Conservation (phyloP, 1,140 invertebrate genomes). For the Dermatophagoides farinae region DNA sequence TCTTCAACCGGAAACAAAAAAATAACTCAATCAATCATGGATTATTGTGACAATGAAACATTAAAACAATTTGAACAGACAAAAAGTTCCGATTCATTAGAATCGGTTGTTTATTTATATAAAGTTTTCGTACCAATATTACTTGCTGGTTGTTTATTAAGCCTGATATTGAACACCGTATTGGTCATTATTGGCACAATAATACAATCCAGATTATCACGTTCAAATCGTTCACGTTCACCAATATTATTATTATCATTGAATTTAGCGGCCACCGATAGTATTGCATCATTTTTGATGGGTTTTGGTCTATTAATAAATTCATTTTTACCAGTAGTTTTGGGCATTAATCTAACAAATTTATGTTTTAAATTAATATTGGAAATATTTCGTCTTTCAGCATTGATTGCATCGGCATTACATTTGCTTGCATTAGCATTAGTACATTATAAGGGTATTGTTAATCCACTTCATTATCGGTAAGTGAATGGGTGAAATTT, state of each 20-base stretch:
- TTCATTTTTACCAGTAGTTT: conserved; percentile 27
- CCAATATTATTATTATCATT: conserved; percentile 38
- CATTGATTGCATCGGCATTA: conserved; percentile 36
- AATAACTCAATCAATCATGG: not conserved
- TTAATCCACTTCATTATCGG: conserved; percentile 39
- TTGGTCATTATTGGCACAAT: conserved; percentile 4
- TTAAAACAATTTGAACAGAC: not conserved
- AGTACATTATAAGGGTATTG: conserved; percentile 43
- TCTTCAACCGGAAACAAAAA: too few relatives aligned
- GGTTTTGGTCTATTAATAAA: conserved; percentile 34
- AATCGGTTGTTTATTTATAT: conserved; percentile 16
- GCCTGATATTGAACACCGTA: conserved; percentile 9
- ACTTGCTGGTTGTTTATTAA: conserved; percentile 9
- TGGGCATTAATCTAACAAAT: conserved; percentile 16
- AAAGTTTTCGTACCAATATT: conserved; percentile 7
- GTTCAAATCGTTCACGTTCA: conserved; percentile 20
- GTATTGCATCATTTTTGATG: conserved; percentile 32
- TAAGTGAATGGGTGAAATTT: conserved; percentile 6
- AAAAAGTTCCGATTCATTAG: not conserved
- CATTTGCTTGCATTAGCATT: conserved; percentile 42
- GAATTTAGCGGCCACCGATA: conserved; percentile 38
- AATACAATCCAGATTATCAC: too few relatives aligned
- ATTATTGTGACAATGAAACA: conserved; percentile 2
- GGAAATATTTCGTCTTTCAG: conserved; percentile 34
- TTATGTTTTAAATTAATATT: conserved; percentile 26